Percentiles rank a stretch among this genome's conserved stretches.
Evolutionary conservation across 2,113 vertebrate species (phyloP).

Genomic region (Loxodonta africana): DNA sequence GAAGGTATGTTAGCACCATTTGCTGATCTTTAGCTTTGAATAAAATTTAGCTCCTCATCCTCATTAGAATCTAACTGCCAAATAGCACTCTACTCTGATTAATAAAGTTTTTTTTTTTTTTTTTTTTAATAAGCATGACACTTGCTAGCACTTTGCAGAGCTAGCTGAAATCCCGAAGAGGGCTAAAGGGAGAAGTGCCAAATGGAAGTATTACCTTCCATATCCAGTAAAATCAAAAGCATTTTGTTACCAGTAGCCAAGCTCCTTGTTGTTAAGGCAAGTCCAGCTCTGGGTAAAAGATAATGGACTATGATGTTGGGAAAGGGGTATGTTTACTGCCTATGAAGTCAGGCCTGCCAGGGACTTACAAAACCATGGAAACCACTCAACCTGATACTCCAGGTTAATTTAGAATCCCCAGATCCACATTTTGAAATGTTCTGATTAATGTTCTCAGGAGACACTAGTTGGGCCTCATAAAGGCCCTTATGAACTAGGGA

Average conservation of each 20-base stretch:
- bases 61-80: constrained; percentile 78
- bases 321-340: background rate
- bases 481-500: background rate
- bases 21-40: constrained; percentile 72
- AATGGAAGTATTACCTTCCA: constrained; percentile 44
- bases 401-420: constrained; percentile 6
- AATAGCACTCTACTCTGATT: constrained; percentile 76
- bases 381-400: background rate
- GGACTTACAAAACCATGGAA: constrained; percentile 2
- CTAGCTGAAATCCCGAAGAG: constrained; percentile 66
- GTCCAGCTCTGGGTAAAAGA: background rate
- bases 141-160: constrained; percentile 61
- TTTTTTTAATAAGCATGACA: constrained; percentile 70
- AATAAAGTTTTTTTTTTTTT: constrained; percentile 75
- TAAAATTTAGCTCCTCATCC: constrained; percentile 76
- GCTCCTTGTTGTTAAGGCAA: constrained; percentile 47
- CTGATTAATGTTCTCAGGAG: constrained; percentile 33
- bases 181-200: constrained; percentile 44
- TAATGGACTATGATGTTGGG: background rate
- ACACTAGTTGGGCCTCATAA: background rate
- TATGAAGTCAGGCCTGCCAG: background rate
- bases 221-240: constrained; percentile 26
- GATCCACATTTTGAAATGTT: background rate
- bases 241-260: background rate
- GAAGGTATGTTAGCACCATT: constrained; percentile 42